Evolutionary conservation across 2,888 invertebrate genomes (phyloP).

Genomic region (Limenitis camilla): DNA sequence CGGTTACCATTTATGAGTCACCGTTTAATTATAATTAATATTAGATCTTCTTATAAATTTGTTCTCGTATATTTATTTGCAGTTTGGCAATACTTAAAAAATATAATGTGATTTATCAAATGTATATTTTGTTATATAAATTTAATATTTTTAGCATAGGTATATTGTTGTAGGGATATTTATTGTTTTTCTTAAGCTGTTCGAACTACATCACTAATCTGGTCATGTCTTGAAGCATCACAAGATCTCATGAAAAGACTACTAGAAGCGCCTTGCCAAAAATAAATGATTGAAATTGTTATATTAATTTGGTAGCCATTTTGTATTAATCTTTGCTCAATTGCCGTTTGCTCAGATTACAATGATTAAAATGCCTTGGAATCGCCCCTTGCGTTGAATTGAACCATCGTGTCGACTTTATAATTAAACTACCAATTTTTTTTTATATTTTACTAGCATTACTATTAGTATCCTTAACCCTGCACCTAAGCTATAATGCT

Average conservation of each 20-base stretch:
- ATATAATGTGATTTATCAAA: background rate
- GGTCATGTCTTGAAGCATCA: slow-evolving; percentile 52
- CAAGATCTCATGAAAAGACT: slow-evolving; percentile 66
- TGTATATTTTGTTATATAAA: slow-evolving; percentile 19
- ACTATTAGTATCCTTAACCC: too few relatives aligned
- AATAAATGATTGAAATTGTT: slow-evolving; percentile 28
- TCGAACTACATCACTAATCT: slow-evolving; percentile 42
- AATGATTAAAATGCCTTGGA: slow-evolving; percentile 11
- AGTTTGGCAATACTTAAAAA: too few relatives aligned
- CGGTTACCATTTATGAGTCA: too few relatives aligned
- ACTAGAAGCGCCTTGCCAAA: slow-evolving; percentile 66
- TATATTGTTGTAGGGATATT: slow-evolving; percentile 26
- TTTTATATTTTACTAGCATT: too few relatives aligned
- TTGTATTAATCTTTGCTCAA: slow-evolving; percentile 29
- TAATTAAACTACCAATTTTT: too few relatives aligned
- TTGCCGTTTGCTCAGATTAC: slow-evolving; percentile 41
- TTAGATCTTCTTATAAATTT: too few relatives aligned
- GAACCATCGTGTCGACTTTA: background rate
- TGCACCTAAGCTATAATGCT: too few relatives aligned
- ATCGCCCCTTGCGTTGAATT: slow-evolving; percentile 4
- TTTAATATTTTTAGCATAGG: slow-evolving; percentile 1
- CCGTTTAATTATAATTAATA: too few relatives aligned
- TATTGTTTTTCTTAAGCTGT: slow-evolving; percentile 30
- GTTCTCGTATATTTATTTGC: too few relatives aligned
- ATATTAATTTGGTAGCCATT: slow-evolving; percentile 15